Percentiles rank a stretch among this genome's conserved stretches.
phyloP scores from a whole-genome alignment of 2,888 invertebrate species.

The Brachyopa scutellaris region DNA sequence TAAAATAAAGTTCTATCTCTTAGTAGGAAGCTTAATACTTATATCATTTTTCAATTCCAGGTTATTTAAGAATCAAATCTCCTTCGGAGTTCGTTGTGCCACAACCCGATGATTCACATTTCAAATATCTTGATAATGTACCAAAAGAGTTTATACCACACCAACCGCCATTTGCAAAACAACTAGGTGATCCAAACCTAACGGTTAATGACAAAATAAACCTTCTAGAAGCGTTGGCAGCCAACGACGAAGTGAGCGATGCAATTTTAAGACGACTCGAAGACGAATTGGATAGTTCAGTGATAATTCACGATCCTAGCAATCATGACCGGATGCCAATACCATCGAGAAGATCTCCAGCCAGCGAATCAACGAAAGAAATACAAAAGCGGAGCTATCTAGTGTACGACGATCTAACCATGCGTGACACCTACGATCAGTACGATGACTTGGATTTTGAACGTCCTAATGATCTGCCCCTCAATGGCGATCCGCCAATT shows the following conservation, averaged over 20 bases:
- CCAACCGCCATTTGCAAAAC: constrained; percentile 51
- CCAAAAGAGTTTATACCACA: constrained; percentile 47
- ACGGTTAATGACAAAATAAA: constrained; percentile 69
- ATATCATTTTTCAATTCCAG: not conserved
- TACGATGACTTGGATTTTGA: constrained; percentile 50
- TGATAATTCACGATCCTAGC: constrained; percentile 12
- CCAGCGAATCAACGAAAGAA: too few species aligned
- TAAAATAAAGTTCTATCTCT: not conserved
- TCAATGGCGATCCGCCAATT: constrained; percentile 29
- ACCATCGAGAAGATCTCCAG: constrained; percentile 8
- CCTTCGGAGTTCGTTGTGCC: not conserved
- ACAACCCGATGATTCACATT: not conserved
- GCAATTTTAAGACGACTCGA: constrained; percentile 27
- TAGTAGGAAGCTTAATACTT: not conserved
- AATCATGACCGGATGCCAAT: constrained; percentile 26
- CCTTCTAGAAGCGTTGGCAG: constrained; percentile 62
- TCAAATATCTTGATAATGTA: constrained; percentile 26
- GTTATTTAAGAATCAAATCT: constrained; percentile 5
- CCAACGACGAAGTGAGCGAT: constrained; percentile 38
- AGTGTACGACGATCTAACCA: constrained; percentile 72
- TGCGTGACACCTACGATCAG: constrained; percentile 65
- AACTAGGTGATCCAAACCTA: constrained; percentile 69
- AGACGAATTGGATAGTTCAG: constrained; percentile 59
- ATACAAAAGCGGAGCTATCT: constrained; percentile 65
- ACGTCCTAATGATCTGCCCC: constrained; percentile 27